Base-by-base conservation (phyloP, 1,140 invertebrate genomes). In the Zeugodacus cucurbitae region DNA sequence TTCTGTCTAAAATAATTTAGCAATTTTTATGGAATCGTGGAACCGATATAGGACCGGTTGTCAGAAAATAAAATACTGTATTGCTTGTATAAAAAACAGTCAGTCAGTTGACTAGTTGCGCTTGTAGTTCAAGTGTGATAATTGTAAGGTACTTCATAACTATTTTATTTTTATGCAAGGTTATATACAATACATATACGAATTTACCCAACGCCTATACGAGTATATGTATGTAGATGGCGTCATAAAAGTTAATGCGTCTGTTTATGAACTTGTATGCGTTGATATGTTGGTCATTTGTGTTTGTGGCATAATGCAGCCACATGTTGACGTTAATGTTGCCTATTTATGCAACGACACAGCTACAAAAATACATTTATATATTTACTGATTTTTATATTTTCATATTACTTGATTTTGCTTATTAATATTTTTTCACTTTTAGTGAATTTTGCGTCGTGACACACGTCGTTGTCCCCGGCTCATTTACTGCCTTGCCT, bases 181-280 rank as follows among this genome's bases (percentile, higher is more conserved):
- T 54, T 22, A 70, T 22, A 67, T 67, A 67, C 3, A 34, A 20
- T 67, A 11, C n/a, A 62, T 62, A 62, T 26, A 62, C 17, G 22
- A 26, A 62, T 22, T 62, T 26, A 22, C n/a, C 3, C 2, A 62
- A 62, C 58, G 58, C 58, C n/a, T 89, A 87, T 90, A 86, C 89
- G 26, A 17, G 29, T 86, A 17, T 58, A n/a, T 32, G 3, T 57
- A 26, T 57, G n/a, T 54, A 41, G 90, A 88, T 89, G 90, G 89
- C 89, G 90, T 89, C 90, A 91, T 92, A 92, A 92, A 92, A 92
- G 90, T 92, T 92, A 92, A 92, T 92, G 91, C 92, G 90, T 89
- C 91, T 92, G 91, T 92, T 92, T 92, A 92, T 92, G 91, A 91
- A 90, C 90, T 92, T 91, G 32, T 87, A 87, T 92, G 91, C 22